Base-by-base conservation (phyloP, 2,888 invertebrate species). In the Exocentrus adspersus region DNA sequence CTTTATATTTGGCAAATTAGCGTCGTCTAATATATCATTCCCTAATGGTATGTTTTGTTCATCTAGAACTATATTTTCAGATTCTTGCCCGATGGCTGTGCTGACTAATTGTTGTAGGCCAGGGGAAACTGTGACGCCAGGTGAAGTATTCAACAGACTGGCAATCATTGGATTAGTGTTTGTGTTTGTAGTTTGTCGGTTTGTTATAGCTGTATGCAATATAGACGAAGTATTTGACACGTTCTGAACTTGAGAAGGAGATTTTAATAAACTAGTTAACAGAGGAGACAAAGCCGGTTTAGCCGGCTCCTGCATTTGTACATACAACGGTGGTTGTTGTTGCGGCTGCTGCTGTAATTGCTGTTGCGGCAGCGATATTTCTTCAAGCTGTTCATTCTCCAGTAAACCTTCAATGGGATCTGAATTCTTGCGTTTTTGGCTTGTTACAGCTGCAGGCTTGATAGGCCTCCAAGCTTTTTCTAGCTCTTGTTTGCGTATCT, bases 251-350 rank as follows among this genome's bases (percentile, higher is more conserved):
- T 87, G 87, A 21, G 87, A 87, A 0, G 88, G 87, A 45, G 90
- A 91, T 80, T 94, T 93, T 3, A 95, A 83, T 32, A 95, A 84
- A 46, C 94, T 94, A 6, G 95, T 94, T 48, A 95, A 84, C 43
- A 95, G 82, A 0, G 94, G 94, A 0, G 90, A 90, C 0, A 90
- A 85, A 0, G 87, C 88, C 1, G 87, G 84, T 62, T 85, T 85
- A 2, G 84, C 20, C 2, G 65, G 42, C 28, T 65, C 67, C 41
- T 65, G 65, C 7, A 45, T 52, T 51, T 68, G 72, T 14, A 56
- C 62, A 21, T 58, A 70, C 16, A 62, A 46, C n/a, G n/a, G n/a
- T n/a, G n/a, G n/a, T 14, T 64, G 69, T 24, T 69, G 66, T 46
- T n/a, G n/a, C n/a, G n/a, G n/a, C n/a, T n/a, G n/a, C 61, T 51